Base-by-base conservation (phyloP, 1,140 invertebrate genomes). In the Probaryconus sp. region DNA sequence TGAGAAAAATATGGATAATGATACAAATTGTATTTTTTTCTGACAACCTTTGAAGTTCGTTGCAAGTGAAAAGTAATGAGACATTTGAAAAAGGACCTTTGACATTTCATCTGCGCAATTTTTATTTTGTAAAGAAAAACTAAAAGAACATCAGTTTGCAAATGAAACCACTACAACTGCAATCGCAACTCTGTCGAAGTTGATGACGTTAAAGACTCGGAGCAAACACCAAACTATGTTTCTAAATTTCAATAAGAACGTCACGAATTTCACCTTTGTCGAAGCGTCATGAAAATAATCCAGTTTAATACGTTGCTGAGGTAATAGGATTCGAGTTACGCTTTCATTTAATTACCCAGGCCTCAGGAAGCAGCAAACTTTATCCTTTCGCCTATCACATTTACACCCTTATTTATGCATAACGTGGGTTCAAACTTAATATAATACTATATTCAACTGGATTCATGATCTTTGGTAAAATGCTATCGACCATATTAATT, bases 291-390 rank as follows among this genome's bases (percentile, higher is more conserved):
- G 58, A 64, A 56, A 71, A 71, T 64, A 71, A 71, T 64, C 45
- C 28, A 64, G n/a, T 65, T 69, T 72, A 50, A 72, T 65, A 50
- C 56, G 38, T 17, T 61, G 33, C 69, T 37, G 18, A 5, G 28
- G 26, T 64, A 65, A 72, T 60, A 38, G 35, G 51, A 60, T 72
- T 72, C 13, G 45, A 71, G 60, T 51, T 65, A 60, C 35, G 53
- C 37, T 60, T 60, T 72, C 69, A 72, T 72, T 72, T 65, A 72
- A 72, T 72, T 72, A 72, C 31, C 53, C 21, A 47, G 40, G 28
- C 47, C 67, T 61, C 55, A 40, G 48, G 42, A 70, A 53, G 48
- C 48, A 13, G 48, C 40, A 61, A 61, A 70, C 56, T 70, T 70
- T 48, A 53, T 69, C 56, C 48, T 55, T 58, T 58, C 43, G 16